Conservation (phyloP, 2,888 invertebrate genomes). For the Lysandra bellargus region DNA sequence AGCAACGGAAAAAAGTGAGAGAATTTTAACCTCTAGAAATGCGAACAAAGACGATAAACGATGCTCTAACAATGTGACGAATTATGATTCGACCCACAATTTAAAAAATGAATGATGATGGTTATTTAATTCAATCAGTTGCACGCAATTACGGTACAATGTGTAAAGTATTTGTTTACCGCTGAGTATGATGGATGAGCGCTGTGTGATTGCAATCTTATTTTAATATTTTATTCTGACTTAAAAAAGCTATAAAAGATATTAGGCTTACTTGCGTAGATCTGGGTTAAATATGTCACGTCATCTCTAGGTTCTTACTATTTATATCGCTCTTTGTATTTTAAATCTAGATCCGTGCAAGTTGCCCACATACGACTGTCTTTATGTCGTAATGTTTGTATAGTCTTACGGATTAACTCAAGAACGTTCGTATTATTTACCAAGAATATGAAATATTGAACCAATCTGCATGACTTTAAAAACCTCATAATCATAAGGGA, state of each 20-base stretch:
- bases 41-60: slow-evolving; percentile 4
- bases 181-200: slow-evolving; percentile 1
- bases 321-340: too few relatives aligned
- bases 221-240: background rate
- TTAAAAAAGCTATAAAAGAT: background rate
- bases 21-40: background rate
- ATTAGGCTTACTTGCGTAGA: background rate
- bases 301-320: too few relatives aligned
- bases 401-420: too few relatives aligned
- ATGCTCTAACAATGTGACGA: slow-evolving; percentile 13
- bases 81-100: slow-evolving; percentile 8
- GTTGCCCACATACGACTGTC: too few relatives aligned
- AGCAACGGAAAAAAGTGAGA: background rate
- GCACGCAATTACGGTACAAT: slow-evolving; percentile 10
- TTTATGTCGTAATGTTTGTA: too few relatives aligned
- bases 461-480: background rate
- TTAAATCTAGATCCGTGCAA: too few relatives aligned
- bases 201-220: background rate
- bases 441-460: background rate
- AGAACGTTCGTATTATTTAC: too few relatives aligned
- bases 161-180: slow-evolving; percentile 5
- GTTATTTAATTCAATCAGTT: slow-evolving; percentile 21
- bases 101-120: slow-evolving; percentile 18
- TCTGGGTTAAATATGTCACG: too few relatives aligned
- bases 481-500: background rate